Conservation (phyloP, 1,140 invertebrate genomes). For the Drosophila lacertosa region DNA sequence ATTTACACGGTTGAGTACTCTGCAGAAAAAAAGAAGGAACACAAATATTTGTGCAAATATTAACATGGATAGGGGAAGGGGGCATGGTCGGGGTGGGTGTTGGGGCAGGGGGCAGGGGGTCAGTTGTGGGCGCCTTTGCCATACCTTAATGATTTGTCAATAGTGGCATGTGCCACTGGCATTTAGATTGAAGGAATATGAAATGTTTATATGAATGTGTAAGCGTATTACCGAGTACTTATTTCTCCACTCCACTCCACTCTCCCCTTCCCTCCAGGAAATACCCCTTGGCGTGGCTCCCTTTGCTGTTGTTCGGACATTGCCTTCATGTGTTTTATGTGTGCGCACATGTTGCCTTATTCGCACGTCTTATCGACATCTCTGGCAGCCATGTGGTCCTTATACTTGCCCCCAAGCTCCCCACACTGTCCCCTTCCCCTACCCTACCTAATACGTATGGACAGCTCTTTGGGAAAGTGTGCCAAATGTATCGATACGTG, state of each 20-base stretch:
- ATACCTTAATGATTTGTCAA: conserved; percentile 66
- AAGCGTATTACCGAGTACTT: conserved; percentile 36
- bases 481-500: conserved; percentile 43
- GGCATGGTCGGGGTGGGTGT: not conserved
- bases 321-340: conserved; percentile 30
- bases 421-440: not conserved
- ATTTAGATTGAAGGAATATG: conserved; percentile 46
- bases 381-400: conserved; percentile 39
- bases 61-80: not conserved
- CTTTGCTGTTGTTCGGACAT: conserved; percentile 30
- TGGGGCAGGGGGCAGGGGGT: not conserved
- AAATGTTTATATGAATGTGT: conserved; percentile 53
- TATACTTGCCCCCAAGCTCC: conserved; percentile 6
- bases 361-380: conserved; percentile 48
- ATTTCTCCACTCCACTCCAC: not conserved
- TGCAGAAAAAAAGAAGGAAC: conserved; percentile 45
- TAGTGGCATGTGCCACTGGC: conserved; percentile 47
- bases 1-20: conserved; percentile 14
- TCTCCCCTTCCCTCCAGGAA: not conserved
- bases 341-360: conserved; percentile 31
- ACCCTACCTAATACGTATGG: conserved; percentile 27
- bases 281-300: too few relatives aligned
- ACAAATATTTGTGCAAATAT: conserved; percentile 53
- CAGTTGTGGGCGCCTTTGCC: not conserved
- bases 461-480: conserved; percentile 42